phyloP scores from a whole-genome alignment of 2,113 vertebrate genomes.

The Gallinago paraguaiae region DNA sequence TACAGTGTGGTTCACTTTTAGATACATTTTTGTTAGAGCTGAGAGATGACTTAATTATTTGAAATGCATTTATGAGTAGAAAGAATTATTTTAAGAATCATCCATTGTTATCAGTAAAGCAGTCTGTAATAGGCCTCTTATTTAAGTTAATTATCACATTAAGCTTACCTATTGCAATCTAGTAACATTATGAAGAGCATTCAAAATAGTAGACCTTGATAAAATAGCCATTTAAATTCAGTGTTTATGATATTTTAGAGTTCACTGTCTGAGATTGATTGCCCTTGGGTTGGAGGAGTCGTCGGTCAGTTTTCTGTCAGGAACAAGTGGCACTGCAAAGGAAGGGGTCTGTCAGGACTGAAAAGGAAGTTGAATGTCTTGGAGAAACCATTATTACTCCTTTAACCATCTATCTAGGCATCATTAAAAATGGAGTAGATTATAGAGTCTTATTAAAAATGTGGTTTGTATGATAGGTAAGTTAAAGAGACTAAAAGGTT shows the following conservation, averaged over 20 bases:
- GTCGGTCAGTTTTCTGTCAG: neutral
- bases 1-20: neutral
- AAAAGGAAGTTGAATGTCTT: neutral
- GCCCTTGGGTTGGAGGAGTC: neutral
- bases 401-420: neutral
- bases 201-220: neutral
- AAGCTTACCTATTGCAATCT: constrained; percentile 44
- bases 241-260: neutral
- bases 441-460: neutral
- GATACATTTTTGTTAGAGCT: constrained; percentile 13
- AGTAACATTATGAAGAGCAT: constrained; percentile 27
- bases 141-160: constrained; percentile 59
- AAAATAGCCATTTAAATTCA: neutral
- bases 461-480: neutral
- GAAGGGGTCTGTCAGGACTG: neutral
- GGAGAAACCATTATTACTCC: neutral
- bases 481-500: neutral
- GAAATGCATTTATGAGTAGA: neutral
- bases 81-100: constrained; percentile 28
- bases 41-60: neutral
- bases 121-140: constrained; percentile 32
- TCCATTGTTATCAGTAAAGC: constrained; percentile 35
- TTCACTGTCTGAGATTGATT: neutral
- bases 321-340: neutral
- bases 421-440: neutral